Base-by-base conservation (phyloP, 2,113 vertebrate species). In the Plotosus lineatus region DNA sequence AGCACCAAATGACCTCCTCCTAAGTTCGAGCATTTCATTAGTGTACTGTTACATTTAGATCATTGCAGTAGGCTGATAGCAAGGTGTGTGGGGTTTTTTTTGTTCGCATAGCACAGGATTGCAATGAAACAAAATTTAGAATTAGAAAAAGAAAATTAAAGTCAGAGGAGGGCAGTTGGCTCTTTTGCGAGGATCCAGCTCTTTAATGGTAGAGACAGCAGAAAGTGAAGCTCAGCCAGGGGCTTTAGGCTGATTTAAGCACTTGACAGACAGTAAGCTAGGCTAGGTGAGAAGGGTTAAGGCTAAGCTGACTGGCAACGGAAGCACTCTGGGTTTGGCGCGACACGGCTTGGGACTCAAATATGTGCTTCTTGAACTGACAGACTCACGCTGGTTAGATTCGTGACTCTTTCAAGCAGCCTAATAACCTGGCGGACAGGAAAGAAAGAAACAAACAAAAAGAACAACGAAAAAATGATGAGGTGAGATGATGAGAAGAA, bases 351-450 rank as follows among this genome's bases (percentile, higher is more conserved):
- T 60, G 86, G 86, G 85, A 89, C 86, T 90, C 75, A 80, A 84
- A 88, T 85, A 89, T 77, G 50, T 61, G 82, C 82, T 86, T 86
- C 72, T 86, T 88, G 86, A 83, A 86, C 91, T 91, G 87, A 93
- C 92, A 89, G 90, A 94, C 93, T 94, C 93, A 93, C 93, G 88
- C 91, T 94, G 82, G 93, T 94, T 90, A 94, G 91, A 84, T 92
- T 92, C 90, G 93, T 92, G 92, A 94, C 93, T 93, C 93, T 90
- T 93, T 94, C 93, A 80, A 94, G 93, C 92, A 94, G 93, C 90
- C 90, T 86, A 92, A 94, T 92, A 90, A 93, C 93, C 93, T 93
- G 92, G 91, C 90, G 84, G 88, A 92, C 87, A 86, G 90, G 83
- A 91, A 92, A 85, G 88, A 89, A 91, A 86, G 80, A 81, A 81